Percentiles rank a stretch among this genome's conserved stretches.
Conservation (phyloP, 2,888 invertebrate species). For the Capitulum mitella region DNA sequence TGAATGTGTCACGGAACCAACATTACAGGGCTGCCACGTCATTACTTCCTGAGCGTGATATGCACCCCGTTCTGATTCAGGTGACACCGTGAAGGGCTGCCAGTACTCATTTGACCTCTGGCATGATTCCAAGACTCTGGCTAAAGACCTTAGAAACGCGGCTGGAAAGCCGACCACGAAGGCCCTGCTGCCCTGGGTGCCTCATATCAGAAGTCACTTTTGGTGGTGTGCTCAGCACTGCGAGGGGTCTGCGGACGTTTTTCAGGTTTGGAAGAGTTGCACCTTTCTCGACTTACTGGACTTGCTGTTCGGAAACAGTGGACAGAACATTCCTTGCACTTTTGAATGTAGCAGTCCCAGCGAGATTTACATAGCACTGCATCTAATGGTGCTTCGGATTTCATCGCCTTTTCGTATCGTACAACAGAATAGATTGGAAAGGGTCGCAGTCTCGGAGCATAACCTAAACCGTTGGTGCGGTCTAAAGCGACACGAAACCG, state of each 20-base stretch:
- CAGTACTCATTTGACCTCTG: background rate
- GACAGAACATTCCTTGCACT: background rate
- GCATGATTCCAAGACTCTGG: background rate
- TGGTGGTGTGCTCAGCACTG: background rate
- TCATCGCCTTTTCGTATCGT: background rate
- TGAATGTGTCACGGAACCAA: too few species aligned
- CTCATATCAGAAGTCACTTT: background rate
- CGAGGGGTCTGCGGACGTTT: background rate
- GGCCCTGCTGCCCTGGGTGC: background rate
- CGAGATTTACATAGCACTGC: background rate
- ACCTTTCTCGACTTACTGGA: background rate
- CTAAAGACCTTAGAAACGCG: background rate
- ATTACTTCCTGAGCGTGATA: too few species aligned
- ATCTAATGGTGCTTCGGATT: background rate
- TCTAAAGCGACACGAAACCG: background rate
- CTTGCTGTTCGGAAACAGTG: too few species aligned
- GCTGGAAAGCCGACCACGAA: background rate
- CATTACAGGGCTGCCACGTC: too few species aligned
- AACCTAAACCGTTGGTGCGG: too few species aligned
- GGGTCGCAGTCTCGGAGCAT: too few species aligned
- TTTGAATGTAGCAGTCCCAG: background rate
- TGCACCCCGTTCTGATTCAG: background rate
- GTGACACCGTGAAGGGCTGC: background rate
- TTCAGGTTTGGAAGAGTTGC: background rate
- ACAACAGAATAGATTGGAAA: too few species aligned